Conservation (phyloP, 2,888 invertebrate genomes). For the Athrips mouffetella region DNA sequence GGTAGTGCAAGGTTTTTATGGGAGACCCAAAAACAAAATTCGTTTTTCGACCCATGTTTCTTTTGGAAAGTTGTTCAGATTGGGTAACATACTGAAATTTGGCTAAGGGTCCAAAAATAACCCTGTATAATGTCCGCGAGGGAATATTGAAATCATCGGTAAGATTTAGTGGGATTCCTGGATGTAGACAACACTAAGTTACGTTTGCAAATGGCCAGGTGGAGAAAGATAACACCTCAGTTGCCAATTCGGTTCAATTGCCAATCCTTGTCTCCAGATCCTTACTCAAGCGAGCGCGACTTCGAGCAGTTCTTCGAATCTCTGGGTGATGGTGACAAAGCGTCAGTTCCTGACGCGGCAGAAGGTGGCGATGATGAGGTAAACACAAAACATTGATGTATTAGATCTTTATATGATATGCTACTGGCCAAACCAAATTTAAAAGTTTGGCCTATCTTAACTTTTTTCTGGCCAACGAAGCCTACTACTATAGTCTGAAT, state of each 20-base stretch:
- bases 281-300: constrained; percentile 80
- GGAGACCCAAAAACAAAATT: no score
- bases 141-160: constrained; percentile 11
- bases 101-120: no score
- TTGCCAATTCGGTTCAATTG: neutral
- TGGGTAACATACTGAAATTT: no score
- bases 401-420: neutral
- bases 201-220: no score
- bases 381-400: constrained; percentile 4
- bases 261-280: constrained; percentile 61
- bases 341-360: constrained; percentile 83
- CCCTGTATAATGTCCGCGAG: constrained; percentile 30
- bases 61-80: no score
- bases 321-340: constrained; percentile 86
- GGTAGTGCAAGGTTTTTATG: no score
- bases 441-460: no score
- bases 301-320: constrained; percentile 86
- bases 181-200: no score
- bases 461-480: neutral
- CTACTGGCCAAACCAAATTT: neutral
- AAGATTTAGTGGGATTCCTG: neutral
- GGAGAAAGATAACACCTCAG: no score
- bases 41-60: no score
- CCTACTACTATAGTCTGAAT: no score
- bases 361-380: constrained; percentile 86